Evolutionary conservation across 2,797 vertebrate species (phyloP).

Genomic region (Emys orbicularis): DNA sequence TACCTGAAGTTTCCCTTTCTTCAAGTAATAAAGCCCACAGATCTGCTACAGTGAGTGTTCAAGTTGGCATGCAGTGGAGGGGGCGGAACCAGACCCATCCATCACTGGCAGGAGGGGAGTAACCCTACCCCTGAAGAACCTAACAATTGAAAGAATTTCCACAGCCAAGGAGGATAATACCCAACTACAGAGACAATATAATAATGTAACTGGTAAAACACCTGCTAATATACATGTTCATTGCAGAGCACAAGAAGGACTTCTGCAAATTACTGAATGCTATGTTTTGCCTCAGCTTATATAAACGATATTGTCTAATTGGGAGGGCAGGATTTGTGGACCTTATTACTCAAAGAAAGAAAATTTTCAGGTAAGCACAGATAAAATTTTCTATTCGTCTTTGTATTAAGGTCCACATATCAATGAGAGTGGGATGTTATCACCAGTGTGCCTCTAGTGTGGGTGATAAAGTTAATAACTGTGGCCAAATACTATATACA

Average conservation of each 20-base stretch:
- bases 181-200: neutral
- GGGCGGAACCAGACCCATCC: neutral
- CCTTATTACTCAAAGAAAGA: neutral
- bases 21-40: neutral
- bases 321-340: neutral
- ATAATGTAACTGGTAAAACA: neutral
- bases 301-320: neutral
- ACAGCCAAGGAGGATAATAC: neutral
- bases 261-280: fast-evolving
- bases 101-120: neutral
- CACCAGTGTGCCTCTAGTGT: neutral
- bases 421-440: neutral
- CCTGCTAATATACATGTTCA: neutral
- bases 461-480: neutral
- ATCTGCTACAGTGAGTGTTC: neutral
- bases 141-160: neutral
- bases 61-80: neutral
- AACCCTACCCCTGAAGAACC: neutral
- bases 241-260: neutral
- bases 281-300: neutral
- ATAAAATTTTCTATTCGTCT: neutral
- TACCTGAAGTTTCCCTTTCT: neutral
- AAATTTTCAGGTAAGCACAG: neutral
- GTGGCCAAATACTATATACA: neutral
- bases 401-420: neutral